These are phyloP conservation scores for Trissolcus brochymenae DNA, from an alignment of 2,888 invertebrate species.

Conservation along the genomic window DNA sequence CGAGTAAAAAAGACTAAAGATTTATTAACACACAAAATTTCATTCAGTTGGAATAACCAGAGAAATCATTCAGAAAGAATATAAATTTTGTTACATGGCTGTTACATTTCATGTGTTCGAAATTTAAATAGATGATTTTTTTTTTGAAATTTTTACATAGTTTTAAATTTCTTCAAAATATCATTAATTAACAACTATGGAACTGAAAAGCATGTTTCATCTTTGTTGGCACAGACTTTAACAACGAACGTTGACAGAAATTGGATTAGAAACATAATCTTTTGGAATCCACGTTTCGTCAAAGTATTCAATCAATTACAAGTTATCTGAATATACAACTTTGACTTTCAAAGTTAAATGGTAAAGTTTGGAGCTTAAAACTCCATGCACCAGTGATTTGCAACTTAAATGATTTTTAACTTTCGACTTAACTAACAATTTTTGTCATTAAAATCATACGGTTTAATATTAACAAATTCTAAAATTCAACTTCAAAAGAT, in stretches of 20 bases:
- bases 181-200: too few relatives aligned
- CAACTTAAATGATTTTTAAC: conserved; percentile 36
- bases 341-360: conserved; percentile 30
- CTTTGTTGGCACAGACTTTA: neutral
- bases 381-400: conserved; percentile 17
- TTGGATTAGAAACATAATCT: conserved; percentile 19
- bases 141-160: too few relatives aligned
- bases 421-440: conserved; percentile 17
- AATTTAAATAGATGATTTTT: too few relatives aligned
- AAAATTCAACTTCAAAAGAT: too few relatives aligned
- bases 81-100: too few relatives aligned
- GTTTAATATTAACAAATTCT: neutral
- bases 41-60: too few relatives aligned
- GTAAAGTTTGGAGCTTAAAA: conserved; percentile 29
- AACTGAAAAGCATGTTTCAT: too few relatives aligned
- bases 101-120: too few relatives aligned
- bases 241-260: conserved; percentile 4
- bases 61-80: too few relatives aligned
- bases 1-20: too few relatives aligned
- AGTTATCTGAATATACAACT: conserved; percentile 24
- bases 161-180: too few relatives aligned
- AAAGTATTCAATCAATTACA: conserved; percentile 27
- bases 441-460: conserved; percentile 6
- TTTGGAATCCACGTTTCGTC: conserved; percentile 26
- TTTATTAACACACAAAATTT: too few relatives aligned